A percentile compares a stretch with the other conserved stretches of the same genome.
phyloP scores from a whole-genome alignment of 1,140 invertebrate species.

The Rhizoglyphus robini region DNA sequence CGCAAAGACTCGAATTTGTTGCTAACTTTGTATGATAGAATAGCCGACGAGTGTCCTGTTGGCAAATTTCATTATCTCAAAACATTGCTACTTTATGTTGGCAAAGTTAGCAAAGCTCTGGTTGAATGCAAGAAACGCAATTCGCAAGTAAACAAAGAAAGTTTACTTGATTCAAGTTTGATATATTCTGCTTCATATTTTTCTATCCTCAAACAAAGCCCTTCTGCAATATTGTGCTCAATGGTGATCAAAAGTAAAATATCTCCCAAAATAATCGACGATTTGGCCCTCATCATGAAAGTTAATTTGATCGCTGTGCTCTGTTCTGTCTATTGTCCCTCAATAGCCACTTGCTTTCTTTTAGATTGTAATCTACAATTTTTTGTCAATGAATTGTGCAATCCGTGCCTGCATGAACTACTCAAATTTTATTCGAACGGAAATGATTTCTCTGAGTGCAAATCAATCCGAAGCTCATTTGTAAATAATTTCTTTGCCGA shows the following conservation, averaged over 20 bases:
- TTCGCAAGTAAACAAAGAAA: not conserved
- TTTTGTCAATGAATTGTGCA: conserved; percentile 1
- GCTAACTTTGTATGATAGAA: conserved; percentile 13
- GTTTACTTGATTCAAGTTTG: not conserved
- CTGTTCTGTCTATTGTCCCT: conserved; percentile 19
- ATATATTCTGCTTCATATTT: conserved; percentile 16
- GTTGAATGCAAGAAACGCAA: conserved; percentile 22
- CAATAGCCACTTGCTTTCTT: conserved; percentile 13
- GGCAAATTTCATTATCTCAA: conserved; percentile 20
- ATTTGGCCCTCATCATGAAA: conserved; percentile 22
- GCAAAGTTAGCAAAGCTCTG: conserved; percentile 19
- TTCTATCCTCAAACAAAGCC: conserved; percentile 21
- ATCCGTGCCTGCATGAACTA: conserved; percentile 20
- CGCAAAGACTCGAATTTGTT: not conserved
- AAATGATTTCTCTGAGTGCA: not conserved
- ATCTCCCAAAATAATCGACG: conserved; percentile 20
- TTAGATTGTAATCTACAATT: conserved; percentile 6
- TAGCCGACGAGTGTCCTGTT: conserved; percentile 8
- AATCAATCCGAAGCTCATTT: not conserved
- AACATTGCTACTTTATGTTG: conserved; percentile 20
- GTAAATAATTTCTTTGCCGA: conserved; percentile 19
- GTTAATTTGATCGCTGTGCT: conserved; percentile 20
- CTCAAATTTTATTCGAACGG: conserved; percentile 19
- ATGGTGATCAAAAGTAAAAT: conserved; percentile 22
- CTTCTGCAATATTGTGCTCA: conserved; percentile 20